phyloP scores from a whole-genome alignment of 2,888 invertebrate species.

The Standfussiana lucernea region DNA sequence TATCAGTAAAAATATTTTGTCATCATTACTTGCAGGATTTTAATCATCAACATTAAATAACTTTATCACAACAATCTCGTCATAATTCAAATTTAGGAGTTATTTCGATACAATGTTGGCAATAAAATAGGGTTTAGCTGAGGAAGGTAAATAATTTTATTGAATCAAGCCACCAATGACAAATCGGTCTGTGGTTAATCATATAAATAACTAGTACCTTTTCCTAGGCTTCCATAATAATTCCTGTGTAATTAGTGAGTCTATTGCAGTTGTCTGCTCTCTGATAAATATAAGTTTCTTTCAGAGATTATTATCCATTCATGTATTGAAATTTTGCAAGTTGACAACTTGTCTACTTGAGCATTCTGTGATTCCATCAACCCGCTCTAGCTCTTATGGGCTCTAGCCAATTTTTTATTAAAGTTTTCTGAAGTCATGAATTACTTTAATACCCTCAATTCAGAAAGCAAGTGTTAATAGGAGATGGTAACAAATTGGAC shows the following conservation, averaged over 20 bases:
- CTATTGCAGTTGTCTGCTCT: background rate
- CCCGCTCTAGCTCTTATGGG: background rate
- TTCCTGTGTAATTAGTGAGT: background rate
- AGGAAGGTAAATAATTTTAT: background rate
- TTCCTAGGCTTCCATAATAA: background rate
- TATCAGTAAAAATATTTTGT: conserved; percentile 37
- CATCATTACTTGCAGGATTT: conserved; percentile 28
- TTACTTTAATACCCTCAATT: background rate
- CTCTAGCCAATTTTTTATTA: background rate
- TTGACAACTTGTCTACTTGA: background rate
- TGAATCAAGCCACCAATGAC: background rate
- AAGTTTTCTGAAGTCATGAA: background rate
- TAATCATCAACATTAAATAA: conserved; percentile 28
- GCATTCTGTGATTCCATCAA: background rate
- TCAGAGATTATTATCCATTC: background rate
- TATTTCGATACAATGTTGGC: background rate
- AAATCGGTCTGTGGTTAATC: background rate
- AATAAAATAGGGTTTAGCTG: background rate
- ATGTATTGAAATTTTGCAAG: background rate
- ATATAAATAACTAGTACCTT: background rate
- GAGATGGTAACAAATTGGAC: background rate
- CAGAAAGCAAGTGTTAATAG: background rate
- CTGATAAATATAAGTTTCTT: background rate
- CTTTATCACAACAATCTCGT: background rate
- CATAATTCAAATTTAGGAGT: conserved; percentile 1